phyloP scores from a whole-genome alignment of 2,797 vertebrate species.

The Ceyx erithaca region DNA sequence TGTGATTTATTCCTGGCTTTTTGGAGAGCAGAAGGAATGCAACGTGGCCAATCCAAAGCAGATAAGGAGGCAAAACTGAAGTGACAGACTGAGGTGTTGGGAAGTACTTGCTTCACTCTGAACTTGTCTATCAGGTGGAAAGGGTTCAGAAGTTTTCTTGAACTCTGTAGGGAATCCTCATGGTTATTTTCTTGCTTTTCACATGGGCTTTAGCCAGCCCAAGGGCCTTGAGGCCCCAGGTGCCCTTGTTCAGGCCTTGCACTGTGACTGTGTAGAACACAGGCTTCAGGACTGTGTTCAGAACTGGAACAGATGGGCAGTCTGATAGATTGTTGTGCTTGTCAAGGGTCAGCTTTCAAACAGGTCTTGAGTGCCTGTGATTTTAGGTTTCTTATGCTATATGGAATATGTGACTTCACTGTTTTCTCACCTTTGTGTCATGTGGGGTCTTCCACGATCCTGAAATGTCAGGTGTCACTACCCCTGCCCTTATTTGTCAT shows the following conservation, averaged over 20 bases:
- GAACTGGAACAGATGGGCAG: not conserved
- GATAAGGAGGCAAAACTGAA: slow-evolving; percentile 37
- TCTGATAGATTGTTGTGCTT: not conserved
- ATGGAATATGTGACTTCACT: not conserved
- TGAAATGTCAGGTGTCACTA: not conserved
- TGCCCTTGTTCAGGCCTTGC: not conserved
- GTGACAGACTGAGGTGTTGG: slow-evolving; percentile 29
- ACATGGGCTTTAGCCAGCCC: not conserved
- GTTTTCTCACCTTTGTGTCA: not conserved
- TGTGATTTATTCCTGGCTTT: slow-evolving; percentile 50
- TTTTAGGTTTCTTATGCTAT: not conserved
- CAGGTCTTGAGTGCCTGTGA: not conserved
- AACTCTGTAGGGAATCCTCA: not conserved
- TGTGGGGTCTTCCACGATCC: not conserved
- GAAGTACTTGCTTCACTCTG: slow-evolving; percentile 22
- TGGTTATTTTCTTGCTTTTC: not conserved
- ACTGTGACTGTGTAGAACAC: not conserved
- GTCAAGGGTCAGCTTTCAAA: not conserved
- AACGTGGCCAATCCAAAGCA: not conserved
- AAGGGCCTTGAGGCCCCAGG: not conserved
- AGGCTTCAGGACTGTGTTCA: not conserved
- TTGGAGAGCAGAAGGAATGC: slow-evolving; percentile 38
- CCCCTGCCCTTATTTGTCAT: not conserved
- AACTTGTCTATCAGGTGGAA: slow-evolving; percentile 14
- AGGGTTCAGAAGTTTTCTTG: not conserved